Percentiles rank a stretch among this genome's conserved stretches.
phyloP scores from a whole-genome alignment of 2,113 vertebrate genomes.

The Gymnorhina tibicen region DNA sequence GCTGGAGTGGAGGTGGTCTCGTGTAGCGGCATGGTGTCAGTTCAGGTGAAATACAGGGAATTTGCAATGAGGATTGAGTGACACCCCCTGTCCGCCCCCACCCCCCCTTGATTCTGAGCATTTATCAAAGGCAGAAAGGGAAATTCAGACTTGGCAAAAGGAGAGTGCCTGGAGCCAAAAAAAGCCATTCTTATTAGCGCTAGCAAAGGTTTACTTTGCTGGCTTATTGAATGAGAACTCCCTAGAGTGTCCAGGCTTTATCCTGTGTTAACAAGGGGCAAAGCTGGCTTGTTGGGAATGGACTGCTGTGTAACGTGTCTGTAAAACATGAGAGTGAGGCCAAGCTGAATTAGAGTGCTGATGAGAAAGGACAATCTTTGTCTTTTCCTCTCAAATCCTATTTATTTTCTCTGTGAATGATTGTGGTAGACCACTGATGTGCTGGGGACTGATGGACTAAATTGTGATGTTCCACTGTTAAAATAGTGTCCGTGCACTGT shows the following conservation, averaged over 20 bases:
- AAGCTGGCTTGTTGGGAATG: neutral
- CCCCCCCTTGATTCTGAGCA: neutral
- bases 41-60: neutral
- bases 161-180: constrained; percentile 40
- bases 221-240: constrained; percentile 61
- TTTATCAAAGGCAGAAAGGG: constrained; percentile 18
- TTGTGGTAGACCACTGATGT: neutral
- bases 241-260: constrained; percentile 43
- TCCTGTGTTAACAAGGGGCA: constrained; percentile 39
- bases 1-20: neutral
- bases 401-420: constrained; percentile 45
- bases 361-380: neutral
- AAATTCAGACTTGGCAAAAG: constrained; percentile 37
- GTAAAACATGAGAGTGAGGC: neutral
- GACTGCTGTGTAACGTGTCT: accelerated
- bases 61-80: neutral
- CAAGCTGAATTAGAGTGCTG: neutral
- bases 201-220: constrained; percentile 41
- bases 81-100: accelerated
- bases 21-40: accelerated
- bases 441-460: neutral
- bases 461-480: neutral
- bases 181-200: constrained; percentile 41
- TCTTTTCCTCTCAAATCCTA: constrained; percentile 15
- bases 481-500: neutral